phyloP scores from a whole-genome alignment of 1,140 invertebrate species.

The Archivesica marissinica region DNA sequence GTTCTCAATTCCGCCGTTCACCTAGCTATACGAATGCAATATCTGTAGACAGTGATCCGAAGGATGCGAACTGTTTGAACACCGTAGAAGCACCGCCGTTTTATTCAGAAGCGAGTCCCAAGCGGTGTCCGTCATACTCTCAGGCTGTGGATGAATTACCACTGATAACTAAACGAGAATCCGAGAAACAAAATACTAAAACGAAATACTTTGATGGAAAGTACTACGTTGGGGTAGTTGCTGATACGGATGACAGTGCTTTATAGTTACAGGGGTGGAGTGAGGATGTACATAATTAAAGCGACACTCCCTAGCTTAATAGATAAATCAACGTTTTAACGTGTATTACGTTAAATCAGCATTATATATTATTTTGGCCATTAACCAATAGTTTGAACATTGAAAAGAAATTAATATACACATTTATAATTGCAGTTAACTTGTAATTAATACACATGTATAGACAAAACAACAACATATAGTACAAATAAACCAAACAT shows the following conservation, averaged over 20 bases:
- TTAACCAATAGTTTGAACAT: no score
- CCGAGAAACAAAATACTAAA: conserved; percentile 43
- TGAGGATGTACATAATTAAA: background rate
- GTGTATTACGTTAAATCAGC: no score
- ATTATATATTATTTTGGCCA: no score
- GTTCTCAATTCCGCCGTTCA: conserved; percentile 58
- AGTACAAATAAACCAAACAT: no score
- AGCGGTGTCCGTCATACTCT: conserved; percentile 31
- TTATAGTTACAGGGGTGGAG: conserved; percentile 52
- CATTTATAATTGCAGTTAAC: no score
- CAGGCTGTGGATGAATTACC: conserved; percentile 53
- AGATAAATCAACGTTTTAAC: no score
- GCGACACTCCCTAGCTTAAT: no score
- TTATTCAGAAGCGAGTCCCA: conserved; percentile 18
- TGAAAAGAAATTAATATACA: no score
- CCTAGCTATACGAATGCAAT: conserved; percentile 66
- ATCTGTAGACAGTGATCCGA: conserved; percentile 28
- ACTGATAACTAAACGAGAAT: conserved; percentile 26
- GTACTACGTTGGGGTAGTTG: conserved; percentile 71
- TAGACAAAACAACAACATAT: no score
- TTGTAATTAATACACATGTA: no score
- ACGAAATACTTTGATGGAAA: conserved; percentile 68
- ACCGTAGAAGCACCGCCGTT: background rate
- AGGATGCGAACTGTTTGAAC: background rate
- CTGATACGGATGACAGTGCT: conserved; percentile 70